Evolutionary conservation across 2,797 vertebrate genomes (phyloP).

Genomic region (Enteromius argenteus): DNA sequence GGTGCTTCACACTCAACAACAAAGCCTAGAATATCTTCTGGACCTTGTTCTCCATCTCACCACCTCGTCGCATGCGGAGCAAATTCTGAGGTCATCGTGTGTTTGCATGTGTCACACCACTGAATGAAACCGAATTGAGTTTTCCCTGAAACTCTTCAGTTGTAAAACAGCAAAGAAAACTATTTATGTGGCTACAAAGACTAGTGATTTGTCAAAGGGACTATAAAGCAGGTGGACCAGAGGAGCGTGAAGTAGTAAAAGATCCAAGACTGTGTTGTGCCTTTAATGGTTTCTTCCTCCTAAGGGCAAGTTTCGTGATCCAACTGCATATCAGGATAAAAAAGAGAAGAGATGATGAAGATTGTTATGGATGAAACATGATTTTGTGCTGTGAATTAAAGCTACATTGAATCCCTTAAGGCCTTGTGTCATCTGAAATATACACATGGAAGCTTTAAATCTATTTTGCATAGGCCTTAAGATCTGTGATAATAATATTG

Average conservation of each 20-base stretch:
- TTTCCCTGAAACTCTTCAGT: background rate
- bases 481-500: background rate
- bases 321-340: constrained; percentile 58
- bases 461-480: background rate
- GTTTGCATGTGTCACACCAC: constrained; percentile 21
- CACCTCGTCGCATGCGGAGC: background rate
- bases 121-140: constrained; percentile 4
- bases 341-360: constrained; percentile 47
- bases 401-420: constrained; percentile 39
- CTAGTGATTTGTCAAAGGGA: constrained; percentile 11
- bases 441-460: background rate
- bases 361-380: constrained; percentile 47
- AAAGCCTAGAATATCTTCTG: constrained; percentile 4
- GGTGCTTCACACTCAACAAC: background rate
- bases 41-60: background rate
- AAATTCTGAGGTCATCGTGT: background rate
- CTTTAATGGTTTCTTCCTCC: constrained; percentile 11
- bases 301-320: constrained; percentile 50
- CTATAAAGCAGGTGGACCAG: constrained; percentile 37
- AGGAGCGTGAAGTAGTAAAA: constrained; percentile 49
- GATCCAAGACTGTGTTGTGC: constrained; percentile 1
- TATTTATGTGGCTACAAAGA: constrained; percentile 4
- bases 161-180: constrained; percentile 14
- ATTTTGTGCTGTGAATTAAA: constrained; percentile 68
- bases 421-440: background rate